Percentiles rank a stretch among this genome's conserved stretches.
phyloP scores from a whole-genome alignment of 1,140 invertebrate genomes.

The Drosophila athabasca region DNA sequence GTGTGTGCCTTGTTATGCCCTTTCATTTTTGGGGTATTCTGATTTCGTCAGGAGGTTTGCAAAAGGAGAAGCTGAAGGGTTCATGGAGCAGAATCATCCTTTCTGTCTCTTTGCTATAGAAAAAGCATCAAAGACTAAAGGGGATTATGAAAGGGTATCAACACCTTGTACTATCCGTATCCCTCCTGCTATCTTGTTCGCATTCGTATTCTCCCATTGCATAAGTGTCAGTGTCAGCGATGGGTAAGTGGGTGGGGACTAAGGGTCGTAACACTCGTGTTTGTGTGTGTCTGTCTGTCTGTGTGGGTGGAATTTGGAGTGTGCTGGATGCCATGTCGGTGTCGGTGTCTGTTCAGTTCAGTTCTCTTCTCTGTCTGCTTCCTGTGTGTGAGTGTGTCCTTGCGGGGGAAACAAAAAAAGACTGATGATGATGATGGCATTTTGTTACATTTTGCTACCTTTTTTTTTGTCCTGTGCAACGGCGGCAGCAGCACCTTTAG shows the following conservation, averaged over 20 bases:
- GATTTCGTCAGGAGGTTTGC: no score
- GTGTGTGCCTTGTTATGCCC: conserved; percentile 30
- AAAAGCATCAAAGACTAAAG: no score
- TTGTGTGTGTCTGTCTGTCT: not conserved
- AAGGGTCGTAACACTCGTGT: no score
- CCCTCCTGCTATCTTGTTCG: conserved; percentile 23
- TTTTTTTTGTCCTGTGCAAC: conserved; percentile 32
- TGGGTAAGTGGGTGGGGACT: conserved; percentile 38
- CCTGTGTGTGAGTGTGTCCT: conserved; percentile 43
- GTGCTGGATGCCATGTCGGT: conserved; percentile 3
- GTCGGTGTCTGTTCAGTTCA: no score
- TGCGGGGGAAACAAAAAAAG: conserved; percentile 42
- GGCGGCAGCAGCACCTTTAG: conserved; percentile 56
- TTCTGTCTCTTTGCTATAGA: no score
- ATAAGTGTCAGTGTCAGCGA: conserved; percentile 68
- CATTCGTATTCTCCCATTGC: conserved; percentile 44
- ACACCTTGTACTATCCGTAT: no score
- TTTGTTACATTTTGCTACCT: conserved; percentile 62
- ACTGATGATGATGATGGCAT: conserved; percentile 75
- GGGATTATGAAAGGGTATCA: not conserved
- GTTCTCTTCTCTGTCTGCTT: conserved; percentile 20
- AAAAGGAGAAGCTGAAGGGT: no score
- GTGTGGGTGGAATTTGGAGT: conserved; percentile 18
- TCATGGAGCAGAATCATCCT: no score
- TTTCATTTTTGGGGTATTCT: no score